These are phyloP conservation scores for Allacma fusca DNA, from an alignment of 2,888 invertebrate genomes.

Conservation along the genomic window DNA sequence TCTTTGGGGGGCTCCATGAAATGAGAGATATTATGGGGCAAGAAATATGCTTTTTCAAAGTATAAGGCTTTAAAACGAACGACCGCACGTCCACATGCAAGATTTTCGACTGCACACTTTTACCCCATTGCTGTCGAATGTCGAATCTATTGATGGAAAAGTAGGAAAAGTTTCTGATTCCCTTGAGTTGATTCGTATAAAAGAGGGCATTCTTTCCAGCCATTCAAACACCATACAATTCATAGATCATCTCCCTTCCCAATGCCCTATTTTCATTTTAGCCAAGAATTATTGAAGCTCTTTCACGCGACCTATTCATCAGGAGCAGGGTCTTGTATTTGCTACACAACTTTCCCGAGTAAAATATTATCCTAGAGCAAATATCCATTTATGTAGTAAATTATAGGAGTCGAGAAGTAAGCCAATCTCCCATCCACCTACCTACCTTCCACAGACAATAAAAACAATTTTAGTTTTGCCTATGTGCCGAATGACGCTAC, in stretches of 20 bases:
- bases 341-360: neutral
- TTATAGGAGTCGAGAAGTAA: neutral
- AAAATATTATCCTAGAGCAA: slow-evolving; percentile 4
- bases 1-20: neutral
- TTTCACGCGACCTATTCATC: slow-evolving; percentile 41
- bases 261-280: slow-evolving; percentile 19
- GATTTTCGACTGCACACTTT: neutral
- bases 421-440: no score
- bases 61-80: neutral
- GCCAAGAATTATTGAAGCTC: slow-evolving; percentile 10
- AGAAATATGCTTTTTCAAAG: slow-evolving; percentile 4
- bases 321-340: neutral
- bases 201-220: neutral
- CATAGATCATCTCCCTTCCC: slow-evolving; percentile 35
- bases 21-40: neutral
- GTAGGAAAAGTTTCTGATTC: neutral
- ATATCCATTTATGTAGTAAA: slow-evolving; percentile 11
- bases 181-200: neutral
- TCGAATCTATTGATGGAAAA: slow-evolving; percentile 8
- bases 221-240: neutral
- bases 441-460: no score
- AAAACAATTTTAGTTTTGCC: no score
- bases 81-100: neutral
- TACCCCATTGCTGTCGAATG: neutral
- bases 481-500: no score